phyloP scores from a whole-genome alignment of 2,113 vertebrate species.

The Podarcis raffonei region DNA sequence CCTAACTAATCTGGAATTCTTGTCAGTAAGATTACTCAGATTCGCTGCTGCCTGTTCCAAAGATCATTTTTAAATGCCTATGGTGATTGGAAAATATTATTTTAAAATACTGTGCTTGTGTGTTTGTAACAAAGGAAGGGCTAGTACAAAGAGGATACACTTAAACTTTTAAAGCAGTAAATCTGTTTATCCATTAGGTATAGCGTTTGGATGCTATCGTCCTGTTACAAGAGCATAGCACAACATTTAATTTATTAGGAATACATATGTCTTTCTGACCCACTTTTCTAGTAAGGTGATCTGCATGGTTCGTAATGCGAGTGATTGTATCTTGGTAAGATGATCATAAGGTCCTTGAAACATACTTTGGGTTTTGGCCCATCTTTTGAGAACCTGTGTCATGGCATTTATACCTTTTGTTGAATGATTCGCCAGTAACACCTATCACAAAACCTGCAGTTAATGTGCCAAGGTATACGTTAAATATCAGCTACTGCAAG shows the following conservation, averaged over 20 bases:
- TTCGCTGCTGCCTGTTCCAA: slow-evolving; percentile 47
- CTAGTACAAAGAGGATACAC: not conserved
- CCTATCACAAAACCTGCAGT: not conserved
- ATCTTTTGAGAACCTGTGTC: not conserved
- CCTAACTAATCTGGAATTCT: not conserved
- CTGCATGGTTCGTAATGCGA: not conserved
- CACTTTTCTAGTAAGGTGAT: not conserved
- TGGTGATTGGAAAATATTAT: slow-evolving; percentile 32
- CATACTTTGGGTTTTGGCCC: not conserved
- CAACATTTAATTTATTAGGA: not conserved
- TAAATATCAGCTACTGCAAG: not conserved
- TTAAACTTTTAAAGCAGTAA: not conserved
- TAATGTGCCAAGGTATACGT: not conserved
- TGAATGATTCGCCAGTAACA: not conserved
- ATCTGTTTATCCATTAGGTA: not conserved
- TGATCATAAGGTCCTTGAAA: not conserved
- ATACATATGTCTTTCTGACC: not conserved
- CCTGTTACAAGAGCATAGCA: not conserved
- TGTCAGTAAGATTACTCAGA: slow-evolving; percentile 42
- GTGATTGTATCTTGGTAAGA: not conserved
- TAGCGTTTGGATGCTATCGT: no score
- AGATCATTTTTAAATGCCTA: slow-evolving; percentile 32
- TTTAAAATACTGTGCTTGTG: slow-evolving; percentile 36
- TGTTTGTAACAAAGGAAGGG: slow-evolving; percentile 17
- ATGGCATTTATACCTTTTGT: not conserved